phyloP scores from a whole-genome alignment of 2,797 vertebrate species.

The Dendrocincla fuliginosa region DNA sequence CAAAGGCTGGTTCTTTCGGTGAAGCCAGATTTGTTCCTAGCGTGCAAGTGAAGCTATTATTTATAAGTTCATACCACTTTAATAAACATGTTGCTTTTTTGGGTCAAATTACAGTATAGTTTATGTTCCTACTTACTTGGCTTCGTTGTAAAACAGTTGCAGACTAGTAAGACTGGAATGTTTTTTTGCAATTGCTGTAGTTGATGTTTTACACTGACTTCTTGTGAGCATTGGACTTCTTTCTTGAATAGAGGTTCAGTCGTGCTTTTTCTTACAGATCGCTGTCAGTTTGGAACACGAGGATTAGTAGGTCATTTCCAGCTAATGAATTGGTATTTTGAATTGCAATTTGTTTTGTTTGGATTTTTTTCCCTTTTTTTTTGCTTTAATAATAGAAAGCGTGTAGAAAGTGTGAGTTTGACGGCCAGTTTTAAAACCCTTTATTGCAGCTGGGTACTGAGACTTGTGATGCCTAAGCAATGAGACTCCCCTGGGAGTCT shows the following conservation, averaged over 20 bases:
- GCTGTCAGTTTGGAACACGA: background rate
- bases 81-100: background rate
- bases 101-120: background rate
- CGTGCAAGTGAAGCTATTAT: background rate
- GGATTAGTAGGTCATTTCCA: background rate
- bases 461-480: background rate
- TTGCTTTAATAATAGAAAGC: background rate
- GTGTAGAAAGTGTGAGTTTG: background rate
- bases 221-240: background rate
- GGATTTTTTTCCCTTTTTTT: fast-evolving
- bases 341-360: background rate
- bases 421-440: background rate
- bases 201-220: background rate
- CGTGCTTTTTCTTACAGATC: background rate
- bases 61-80: background rate
- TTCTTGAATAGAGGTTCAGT: background rate
- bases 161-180: background rate
- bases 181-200: background rate
- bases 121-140: background rate
- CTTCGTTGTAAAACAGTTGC: fast-evolving
- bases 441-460: background rate
- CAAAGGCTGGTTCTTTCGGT: background rate
- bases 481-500: background rate
- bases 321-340: background rate
- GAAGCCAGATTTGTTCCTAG: background rate